Percentiles rank a stretch among this genome's conserved stretches.
phyloP scores from a whole-genome alignment of 2,888 invertebrate genomes.

The Alentia gelatinosa region DNA sequence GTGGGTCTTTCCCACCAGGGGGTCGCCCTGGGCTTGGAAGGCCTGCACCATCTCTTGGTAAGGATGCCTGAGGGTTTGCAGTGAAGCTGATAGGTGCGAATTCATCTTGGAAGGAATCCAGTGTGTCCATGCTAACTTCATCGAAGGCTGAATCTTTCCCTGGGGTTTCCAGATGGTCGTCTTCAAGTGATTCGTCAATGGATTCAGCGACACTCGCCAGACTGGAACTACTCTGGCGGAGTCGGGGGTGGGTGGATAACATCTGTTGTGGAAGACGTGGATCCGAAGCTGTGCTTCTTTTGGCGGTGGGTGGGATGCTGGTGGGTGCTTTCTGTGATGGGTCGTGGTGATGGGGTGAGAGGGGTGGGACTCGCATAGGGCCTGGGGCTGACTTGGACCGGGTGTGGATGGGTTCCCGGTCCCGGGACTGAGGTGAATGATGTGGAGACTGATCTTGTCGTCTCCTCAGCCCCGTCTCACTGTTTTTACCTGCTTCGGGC shows the following conservation, averaged over 20 bases:
- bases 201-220: constrained; percentile 57
- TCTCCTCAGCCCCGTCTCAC: background rate
- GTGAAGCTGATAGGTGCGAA: background rate
- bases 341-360: background rate
- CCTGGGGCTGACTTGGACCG: constrained; percentile 46
- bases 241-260: constrained; percentile 36
- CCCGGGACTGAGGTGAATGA: constrained; percentile 22
- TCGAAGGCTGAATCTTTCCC: constrained; percentile 38
- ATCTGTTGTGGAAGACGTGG: background rate
- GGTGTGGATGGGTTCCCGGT: background rate
- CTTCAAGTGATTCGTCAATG: constrained; percentile 45
- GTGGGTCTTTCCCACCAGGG: constrained; percentile 10
- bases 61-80: background rate
- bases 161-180: constrained; percentile 32
- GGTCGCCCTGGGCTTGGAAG: background rate
- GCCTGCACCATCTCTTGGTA: background rate
- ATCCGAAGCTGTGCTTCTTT: background rate
- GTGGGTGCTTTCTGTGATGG: background rate
- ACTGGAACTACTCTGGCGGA: constrained; percentile 53
- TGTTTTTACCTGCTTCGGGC: background rate
- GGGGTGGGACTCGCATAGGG: background rate
- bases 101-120: constrained; percentile 10
- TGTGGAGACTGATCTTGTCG: background rate
- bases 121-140: constrained; percentile 22
- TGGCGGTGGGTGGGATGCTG: background rate